A percentile compares a stretch with the other conserved stretches of the same genome.
Conservation (phyloP, 2,888 invertebrate species). For the Ormyrus labotus region DNA sequence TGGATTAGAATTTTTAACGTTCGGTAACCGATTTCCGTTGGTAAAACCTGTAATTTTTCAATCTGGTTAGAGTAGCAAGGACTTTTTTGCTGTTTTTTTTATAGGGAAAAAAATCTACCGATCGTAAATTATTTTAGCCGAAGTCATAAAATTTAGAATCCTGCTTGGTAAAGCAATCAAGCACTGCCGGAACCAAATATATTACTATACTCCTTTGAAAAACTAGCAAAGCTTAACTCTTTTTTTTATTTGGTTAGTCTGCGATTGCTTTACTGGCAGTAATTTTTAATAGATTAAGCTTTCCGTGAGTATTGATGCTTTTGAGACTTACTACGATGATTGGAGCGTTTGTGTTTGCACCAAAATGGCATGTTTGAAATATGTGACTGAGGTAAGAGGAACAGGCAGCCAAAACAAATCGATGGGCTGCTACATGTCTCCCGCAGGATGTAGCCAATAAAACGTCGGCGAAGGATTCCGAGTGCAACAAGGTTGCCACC, state of each 20-base stretch:
- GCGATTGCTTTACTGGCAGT: too few relatives aligned
- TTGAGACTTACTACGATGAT: constrained; percentile 70
- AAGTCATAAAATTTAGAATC: too few relatives aligned
- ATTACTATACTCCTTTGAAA: too few relatives aligned
- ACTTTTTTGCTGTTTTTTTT: too few relatives aligned
- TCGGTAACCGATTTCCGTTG: constrained; percentile 87
- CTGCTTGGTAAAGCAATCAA: too few relatives aligned
- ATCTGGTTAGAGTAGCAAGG: not conserved
- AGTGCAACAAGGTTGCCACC: constrained; percentile 86
- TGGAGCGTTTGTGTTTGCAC: constrained; percentile 74
- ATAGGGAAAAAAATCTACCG: too few relatives aligned
- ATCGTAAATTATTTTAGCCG: too few relatives aligned
- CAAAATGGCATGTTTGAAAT: constrained; percentile 76
- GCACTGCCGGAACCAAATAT: too few relatives aligned
- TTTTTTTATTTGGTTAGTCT: too few relatives aligned
- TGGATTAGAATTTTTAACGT: constrained; percentile 89
- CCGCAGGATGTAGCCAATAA: constrained; percentile 87
- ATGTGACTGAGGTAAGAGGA: constrained; percentile 82
- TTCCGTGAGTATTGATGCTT: too few relatives aligned
- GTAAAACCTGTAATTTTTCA: constrained; percentile 78
- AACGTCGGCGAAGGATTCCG: constrained; percentile 90
- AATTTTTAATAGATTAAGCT: too few relatives aligned
- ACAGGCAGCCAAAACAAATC: constrained; percentile 89
- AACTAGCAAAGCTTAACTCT: too few relatives aligned
- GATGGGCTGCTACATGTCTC: constrained; percentile 89